A percentile compares a stretch with the other conserved stretches of the same genome.
Evolutionary conservation across 30 jellyfish, hydroid and myxozoan genomes (phyloP).

Genomic region (Calvadosia cruxmelitensis): DNA sequence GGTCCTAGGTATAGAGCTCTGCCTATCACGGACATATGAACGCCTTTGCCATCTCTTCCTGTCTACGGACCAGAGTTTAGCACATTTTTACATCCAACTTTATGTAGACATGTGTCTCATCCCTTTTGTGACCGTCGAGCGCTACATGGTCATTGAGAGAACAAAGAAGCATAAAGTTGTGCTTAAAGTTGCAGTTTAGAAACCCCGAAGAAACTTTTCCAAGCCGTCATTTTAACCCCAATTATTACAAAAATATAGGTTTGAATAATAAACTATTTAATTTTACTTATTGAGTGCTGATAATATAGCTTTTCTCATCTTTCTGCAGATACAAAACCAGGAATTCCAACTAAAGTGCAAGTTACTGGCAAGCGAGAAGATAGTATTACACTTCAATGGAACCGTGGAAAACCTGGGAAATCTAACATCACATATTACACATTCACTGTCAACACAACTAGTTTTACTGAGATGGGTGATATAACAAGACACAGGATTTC

Average conservation of each 20-base stretch:
- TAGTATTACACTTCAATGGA: constrained; percentile 8
- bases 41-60: too few species aligned
- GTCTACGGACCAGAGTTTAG: too few species aligned
- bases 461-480: not conserved
- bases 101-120: too few species aligned
- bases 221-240: too few species aligned
- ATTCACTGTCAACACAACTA: not conserved
- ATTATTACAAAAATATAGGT: not conserved
- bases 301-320: not conserved
- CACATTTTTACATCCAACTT: too few species aligned
- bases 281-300: not conserved
- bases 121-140: too few species aligned
- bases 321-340: constrained; percentile 13
- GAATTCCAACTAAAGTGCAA: not conserved
- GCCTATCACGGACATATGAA: too few species aligned
- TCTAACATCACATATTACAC: not conserved
- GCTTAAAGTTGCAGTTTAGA: too few species aligned
- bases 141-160: too few species aligned
- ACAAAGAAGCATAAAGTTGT: too few species aligned
- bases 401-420: constrained; percentile 9
- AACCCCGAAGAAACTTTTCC: not conserved
- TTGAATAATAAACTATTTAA: not conserved
- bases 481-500: not conserved
- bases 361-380: not conserved
- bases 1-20: too few species aligned